Evolutionary conservation across 2,888 invertebrate species (phyloP).

Genomic region (Seira sanloemensis): DNA sequence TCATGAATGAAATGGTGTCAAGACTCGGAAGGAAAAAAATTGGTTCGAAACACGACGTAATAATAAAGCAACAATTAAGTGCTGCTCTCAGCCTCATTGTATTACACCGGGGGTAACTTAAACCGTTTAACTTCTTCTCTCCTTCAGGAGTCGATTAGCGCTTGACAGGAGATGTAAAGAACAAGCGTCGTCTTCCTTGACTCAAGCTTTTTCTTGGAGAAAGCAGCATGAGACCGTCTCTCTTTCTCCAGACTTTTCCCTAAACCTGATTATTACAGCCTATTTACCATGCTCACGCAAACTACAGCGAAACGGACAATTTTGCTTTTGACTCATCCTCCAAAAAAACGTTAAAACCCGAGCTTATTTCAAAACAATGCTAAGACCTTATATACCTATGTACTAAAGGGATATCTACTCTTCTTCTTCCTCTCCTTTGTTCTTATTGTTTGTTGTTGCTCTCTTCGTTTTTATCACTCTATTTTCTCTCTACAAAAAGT

Average conservation of each 20-base stretch:
- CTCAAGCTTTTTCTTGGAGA: conserved; percentile 2
- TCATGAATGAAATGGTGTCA: too few species aligned
- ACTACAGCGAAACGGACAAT: conserved; percentile 53
- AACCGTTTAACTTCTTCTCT: conserved; percentile 56
- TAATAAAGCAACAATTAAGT: too few species aligned
- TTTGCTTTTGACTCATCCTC: too few species aligned
- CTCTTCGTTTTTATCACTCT: neutral
- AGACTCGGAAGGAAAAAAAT: too few species aligned
- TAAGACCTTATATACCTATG: too few species aligned
- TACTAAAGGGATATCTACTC: too few species aligned
- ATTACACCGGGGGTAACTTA: conserved; percentile 46
- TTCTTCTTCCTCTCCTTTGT: neutral
- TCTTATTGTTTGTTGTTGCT: neutral
- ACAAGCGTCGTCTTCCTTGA: conserved; percentile 26
- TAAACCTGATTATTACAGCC: conserved; percentile 43
- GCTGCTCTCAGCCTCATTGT: too few species aligned
- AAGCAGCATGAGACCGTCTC: conserved; percentile 59
- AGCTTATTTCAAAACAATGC: too few species aligned
- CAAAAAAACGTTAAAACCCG: too few species aligned
- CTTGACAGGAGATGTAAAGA: conserved; percentile 45
- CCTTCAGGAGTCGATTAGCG: conserved; percentile 53
- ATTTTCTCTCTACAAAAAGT: conserved; percentile 34
- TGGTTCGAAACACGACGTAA: too few species aligned
- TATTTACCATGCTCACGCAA: conserved; percentile 34
- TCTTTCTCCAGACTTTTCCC: conserved; percentile 20